Evolutionary conservation across 1,140 invertebrate genomes (phyloP).

Genomic region (Andricus grossulariae): DNA sequence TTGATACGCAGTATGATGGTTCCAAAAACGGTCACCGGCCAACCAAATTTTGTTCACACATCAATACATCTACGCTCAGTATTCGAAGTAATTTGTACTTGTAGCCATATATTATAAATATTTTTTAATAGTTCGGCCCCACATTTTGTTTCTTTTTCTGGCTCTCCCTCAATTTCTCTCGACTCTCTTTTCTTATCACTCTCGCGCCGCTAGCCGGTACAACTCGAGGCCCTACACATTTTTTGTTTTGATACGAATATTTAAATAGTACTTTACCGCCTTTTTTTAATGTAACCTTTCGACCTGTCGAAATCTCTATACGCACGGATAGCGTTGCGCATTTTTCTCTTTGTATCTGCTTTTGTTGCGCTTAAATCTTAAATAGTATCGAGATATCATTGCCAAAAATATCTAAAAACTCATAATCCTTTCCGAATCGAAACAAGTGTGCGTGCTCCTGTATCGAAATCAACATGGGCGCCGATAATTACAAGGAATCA

Average conservation of each 20-base stretch:
- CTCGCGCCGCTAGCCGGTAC: slow-evolving; percentile 69
- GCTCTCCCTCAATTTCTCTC: slow-evolving; percentile 54
- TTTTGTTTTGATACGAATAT: slow-evolving; percentile 75
- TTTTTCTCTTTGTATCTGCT: slow-evolving; percentile 62
- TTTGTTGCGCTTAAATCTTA: slow-evolving; percentile 73
- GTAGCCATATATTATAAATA: slow-evolving; percentile 78
- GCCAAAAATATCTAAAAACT: slow-evolving; percentile 77
- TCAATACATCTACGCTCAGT: slow-evolving; percentile 77
- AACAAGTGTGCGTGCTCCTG: slow-evolving; percentile 68
- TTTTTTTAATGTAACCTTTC: slow-evolving; percentile 60
- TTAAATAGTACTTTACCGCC: slow-evolving; percentile 71
- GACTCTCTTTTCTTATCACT: slow-evolving; percentile 55
- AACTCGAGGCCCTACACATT: slow-evolving; percentile 74
- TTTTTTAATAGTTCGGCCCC: slow-evolving; percentile 74
- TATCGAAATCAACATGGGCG: slow-evolving; percentile 70
- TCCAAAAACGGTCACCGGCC: slow-evolving; percentile 77
- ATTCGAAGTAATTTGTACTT: slow-evolving; percentile 78
- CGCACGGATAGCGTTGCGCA: slow-evolving; percentile 67
- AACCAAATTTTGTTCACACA: slow-evolving; percentile 77
- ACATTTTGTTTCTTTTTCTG: slow-evolving; percentile 66
- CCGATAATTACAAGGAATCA: slow-evolving; percentile 46
- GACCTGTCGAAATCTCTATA: slow-evolving; percentile 73
- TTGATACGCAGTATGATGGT: slow-evolving; percentile 77
- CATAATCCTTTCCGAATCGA: slow-evolving; percentile 72
- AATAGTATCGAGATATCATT: slow-evolving; percentile 76